Base-by-base conservation (phyloP, 2,797 vertebrate species). In the Sebastes paucispinis region DNA sequence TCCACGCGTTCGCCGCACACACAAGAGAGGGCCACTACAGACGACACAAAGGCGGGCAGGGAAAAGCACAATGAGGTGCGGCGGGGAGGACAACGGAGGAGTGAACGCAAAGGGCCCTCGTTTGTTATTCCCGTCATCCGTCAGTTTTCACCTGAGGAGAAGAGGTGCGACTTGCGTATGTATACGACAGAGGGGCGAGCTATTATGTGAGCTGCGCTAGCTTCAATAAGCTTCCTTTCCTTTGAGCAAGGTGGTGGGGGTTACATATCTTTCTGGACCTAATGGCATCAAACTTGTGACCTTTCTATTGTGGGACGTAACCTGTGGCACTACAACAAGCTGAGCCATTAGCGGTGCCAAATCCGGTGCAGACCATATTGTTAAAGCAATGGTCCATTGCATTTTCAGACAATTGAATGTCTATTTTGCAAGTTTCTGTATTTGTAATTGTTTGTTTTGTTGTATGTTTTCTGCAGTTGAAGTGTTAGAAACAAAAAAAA, bases 11-110 rank as follows among this genome's bases (percentile, higher is more conserved):
- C 70, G 62, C 84, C 82, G 20, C 43, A 70, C 58, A 29, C 83
- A 87, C 78, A 89, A 84, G 81, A 86, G 84, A 86, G 84, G 73
- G 80, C 72, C 79, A 79, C 90, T 81, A 87, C 68, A 76, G 74
- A 69, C 1, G 16, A 72, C 78, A 91, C 88, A 91, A 89, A 88
- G 82, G 77, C 66, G 13, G 54, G 77, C 83, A 65, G 75, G 86
- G 86, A 81, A 73, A 87, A 86, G 71, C 81, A 91, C 82, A 87
- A 89, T 80, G 71, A 87, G 80, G 64, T 20, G 75, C 74, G 64
- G 86, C 3, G 10, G 65, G 43, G 50, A 73, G 74, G 59, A 87
- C 79, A 87, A 89, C 69, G 22, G 80, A 8, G 39, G 47, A 80
- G 82, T 13, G 66, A 69, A 85, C 27, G 47, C 54, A 63, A 24